phyloP scores from a whole-genome alignment of 1,140 invertebrate species.

The Drosophila oshimai region DNA sequence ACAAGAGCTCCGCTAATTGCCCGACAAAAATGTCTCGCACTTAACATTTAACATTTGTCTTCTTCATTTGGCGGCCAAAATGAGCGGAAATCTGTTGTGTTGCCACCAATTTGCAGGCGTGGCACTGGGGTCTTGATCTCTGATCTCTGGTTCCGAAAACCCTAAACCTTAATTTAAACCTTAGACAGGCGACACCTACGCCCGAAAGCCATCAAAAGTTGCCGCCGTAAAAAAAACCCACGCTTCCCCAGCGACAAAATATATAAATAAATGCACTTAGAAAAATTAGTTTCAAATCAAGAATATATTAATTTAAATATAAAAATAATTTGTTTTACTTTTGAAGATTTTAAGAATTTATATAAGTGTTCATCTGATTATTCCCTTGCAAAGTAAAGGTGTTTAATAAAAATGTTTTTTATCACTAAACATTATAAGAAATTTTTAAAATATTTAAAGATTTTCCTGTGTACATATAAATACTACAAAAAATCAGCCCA shows the following conservation, averaged over 20 bases:
- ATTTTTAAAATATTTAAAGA: background rate
- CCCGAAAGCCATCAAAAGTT: conserved; percentile 58
- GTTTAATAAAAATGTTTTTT: too few relatives aligned
- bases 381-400: too few relatives aligned
- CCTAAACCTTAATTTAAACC: conserved; percentile 22
- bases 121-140: background rate
- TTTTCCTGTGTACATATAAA: background rate
- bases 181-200: conserved; percentile 44
- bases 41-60: conserved; percentile 76
- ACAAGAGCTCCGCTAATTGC: conserved; percentile 62
- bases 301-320: background rate
- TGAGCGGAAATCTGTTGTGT: conserved; percentile 6
- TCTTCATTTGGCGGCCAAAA: conserved; percentile 51
- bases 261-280: background rate
- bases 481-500: conserved; percentile 8
- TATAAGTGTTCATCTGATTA: too few relatives aligned
- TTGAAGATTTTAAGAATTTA: too few relatives aligned
- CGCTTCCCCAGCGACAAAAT: conserved; percentile 16
- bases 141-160: background rate
- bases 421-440: too few relatives aligned
- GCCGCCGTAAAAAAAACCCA: conserved; percentile 46
- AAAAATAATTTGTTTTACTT: background rate
- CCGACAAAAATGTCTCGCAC: conserved; percentile 73
- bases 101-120: conserved; percentile 21
- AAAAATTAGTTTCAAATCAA: too few relatives aligned